These are phyloP conservation scores for Perithous albicinctus DNA, from an alignment of 2,888 invertebrate genomes.

Conservation along the genomic window DNA sequence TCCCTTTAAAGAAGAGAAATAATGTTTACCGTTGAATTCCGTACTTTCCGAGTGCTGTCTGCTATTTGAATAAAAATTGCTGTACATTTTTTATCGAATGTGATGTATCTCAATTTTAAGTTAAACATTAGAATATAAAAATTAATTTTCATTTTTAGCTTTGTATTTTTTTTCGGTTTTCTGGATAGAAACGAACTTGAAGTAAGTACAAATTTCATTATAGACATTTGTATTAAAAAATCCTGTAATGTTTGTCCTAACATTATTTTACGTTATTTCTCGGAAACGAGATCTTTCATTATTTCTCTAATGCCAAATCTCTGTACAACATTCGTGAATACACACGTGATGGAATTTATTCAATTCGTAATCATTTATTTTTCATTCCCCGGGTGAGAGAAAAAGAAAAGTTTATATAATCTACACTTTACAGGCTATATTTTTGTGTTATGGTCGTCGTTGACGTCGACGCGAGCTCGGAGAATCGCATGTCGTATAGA, in stretches of 20 bases:
- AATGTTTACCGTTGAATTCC: background rate
- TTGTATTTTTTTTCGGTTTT: too few species aligned
- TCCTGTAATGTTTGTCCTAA: too few species aligned
- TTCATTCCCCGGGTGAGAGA: constrained; percentile 34
- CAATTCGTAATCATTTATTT: constrained; percentile 61
- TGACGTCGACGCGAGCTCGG: constrained; percentile 54
- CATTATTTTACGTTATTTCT: too few species aligned
- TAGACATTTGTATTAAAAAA: background rate
- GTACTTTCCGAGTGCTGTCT: background rate
- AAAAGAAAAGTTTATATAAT: constrained; percentile 41
- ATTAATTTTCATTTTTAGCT: too few species aligned
- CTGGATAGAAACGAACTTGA: too few species aligned
- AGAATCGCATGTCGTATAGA: constrained; percentile 42
- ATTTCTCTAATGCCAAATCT: constrained; percentile 1
- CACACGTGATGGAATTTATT: constrained; percentile 12
- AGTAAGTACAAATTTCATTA: background rate
- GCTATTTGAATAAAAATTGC: background rate
- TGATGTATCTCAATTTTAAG: background rate
- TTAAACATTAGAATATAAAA: too few species aligned
- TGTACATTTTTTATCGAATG: background rate
- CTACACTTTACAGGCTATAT: constrained; percentile 40
- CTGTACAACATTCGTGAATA: background rate
- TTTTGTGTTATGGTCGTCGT: constrained; percentile 50
- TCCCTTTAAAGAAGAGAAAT: background rate
- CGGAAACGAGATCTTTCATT: background rate